Evolutionary conservation across 1,140 invertebrate species (phyloP), one percentile per base, ranked within the genome.

Genomic region (Papilio glaucus): DNA sequence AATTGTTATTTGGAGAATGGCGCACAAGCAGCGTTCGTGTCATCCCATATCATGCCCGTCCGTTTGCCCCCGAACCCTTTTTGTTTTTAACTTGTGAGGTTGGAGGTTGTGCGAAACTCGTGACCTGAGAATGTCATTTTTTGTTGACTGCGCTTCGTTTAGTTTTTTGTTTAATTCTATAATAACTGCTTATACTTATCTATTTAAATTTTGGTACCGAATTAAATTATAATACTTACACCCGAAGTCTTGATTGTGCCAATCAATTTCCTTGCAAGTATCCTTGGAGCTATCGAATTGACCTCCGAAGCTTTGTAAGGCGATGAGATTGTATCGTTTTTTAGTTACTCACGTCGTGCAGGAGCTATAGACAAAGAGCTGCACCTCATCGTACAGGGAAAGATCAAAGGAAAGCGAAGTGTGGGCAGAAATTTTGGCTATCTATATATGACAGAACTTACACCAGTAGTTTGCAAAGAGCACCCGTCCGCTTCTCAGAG

Each of bases 31-130:
- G 68, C 72, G 71, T 24, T 41, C 79, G 9, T 84, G 82, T 84
- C 80, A 80, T 79, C 82, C 82, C 82, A 78, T 80, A 78, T 84
- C 82, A 84, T 75, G 63, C 75, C 68, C 42, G 77, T 68, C 61
- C 29, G 37, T 39, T 39, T 39, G 26, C 42, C 53, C 33, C 42
- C 39, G 49, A 57, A 74, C 29, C 71, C 63, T 75, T 74, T 80
- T 74, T 76, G 69, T 77, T 77, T 78, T 77, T 69, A 53, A 42
- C 49, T 68, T 49, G 45, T 63, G 49, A 77, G 73, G 77, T 82
- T 82, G 77, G 29, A 76, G 74, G 76, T 76, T 74, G 72, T 69
- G 57, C 67, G 75, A 60, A 72, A 42, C 61, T 69, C 69, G 39
- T 74, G 76, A 80, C 76, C 76, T 72, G 72, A 45, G 72, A 77